A percentile compares a stretch with the other conserved stretches of the same genome.
Conservation (phyloP, 2,888 invertebrate genomes). For the Apodemia zela region DNA sequence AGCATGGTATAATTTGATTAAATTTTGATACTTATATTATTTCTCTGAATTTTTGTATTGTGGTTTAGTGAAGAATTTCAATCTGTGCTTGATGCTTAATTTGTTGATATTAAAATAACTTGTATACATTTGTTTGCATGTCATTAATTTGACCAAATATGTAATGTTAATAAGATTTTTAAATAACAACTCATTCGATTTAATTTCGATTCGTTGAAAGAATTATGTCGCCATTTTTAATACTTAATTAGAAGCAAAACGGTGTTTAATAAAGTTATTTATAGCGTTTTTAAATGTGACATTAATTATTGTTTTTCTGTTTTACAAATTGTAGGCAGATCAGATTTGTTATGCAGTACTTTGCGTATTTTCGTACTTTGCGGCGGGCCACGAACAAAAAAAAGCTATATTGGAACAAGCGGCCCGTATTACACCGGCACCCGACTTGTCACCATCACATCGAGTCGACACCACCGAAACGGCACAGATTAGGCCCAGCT, state of each 20-base stretch:
- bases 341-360: conserved; percentile 99
- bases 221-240: not conserved
- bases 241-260: not conserved
- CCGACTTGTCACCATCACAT: conserved; percentile 27
- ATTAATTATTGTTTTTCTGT: not conserved
- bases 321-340: conserved; percentile 87
- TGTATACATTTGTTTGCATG: not conserved
- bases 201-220: not conserved
- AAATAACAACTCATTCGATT: not conserved
- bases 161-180: not conserved
- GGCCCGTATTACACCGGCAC: conserved; percentile 47
- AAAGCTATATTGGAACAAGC: conserved; percentile 74
- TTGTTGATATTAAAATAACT: not conserved
- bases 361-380: conserved; percentile 99
- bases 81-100: not conserved
- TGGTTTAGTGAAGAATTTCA: not conserved
- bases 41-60: not conserved
- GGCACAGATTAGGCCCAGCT: conserved; percentile 32
- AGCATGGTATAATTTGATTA: not conserved
- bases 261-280: too few species aligned
- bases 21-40: not conserved
- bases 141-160: not conserved
- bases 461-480: conserved; percentile 26
- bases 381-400: conserved; percentile 92
- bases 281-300: too few species aligned